A percentile compares a stretch with the other conserved stretches of the same genome.
Conservation (phyloP, 2,797 vertebrate genomes). For the Sciurus vulgaris region DNA sequence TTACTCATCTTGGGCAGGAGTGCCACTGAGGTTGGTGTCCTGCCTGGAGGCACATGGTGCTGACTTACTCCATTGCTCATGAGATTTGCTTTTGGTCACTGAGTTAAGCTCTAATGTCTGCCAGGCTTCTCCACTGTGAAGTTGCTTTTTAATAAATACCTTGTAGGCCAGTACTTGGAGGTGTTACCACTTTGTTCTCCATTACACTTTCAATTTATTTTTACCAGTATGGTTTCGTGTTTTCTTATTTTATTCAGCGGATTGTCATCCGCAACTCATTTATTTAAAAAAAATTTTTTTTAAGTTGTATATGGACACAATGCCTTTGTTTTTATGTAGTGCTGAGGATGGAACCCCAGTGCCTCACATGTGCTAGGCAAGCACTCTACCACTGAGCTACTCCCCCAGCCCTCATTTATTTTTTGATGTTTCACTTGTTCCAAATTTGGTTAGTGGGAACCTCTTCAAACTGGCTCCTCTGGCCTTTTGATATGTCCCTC, state of each 20-base stretch:
- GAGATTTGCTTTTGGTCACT: neutral
- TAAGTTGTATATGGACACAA: too few species aligned
- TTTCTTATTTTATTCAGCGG: neutral
- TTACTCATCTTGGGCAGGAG: neutral
- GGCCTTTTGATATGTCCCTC: neutral
- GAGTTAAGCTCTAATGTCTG: neutral
- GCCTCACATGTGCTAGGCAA: too few species aligned
- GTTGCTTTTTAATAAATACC: neutral
- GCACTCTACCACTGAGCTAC: too few species aligned
- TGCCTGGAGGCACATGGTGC: neutral
- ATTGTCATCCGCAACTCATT: neutral
- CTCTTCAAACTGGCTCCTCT: neutral
- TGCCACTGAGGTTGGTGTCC: too few species aligned
- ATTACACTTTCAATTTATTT: neutral
- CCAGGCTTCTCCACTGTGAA: neutral
- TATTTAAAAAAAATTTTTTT: too few species aligned
- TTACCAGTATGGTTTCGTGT: neutral
- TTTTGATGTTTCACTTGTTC: constrained; percentile 14
- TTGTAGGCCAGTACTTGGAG: neutral
- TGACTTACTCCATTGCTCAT: too few species aligned
- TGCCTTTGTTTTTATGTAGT: too few species aligned
- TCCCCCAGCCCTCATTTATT: neutral
- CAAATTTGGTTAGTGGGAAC: neutral
- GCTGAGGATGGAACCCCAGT: too few species aligned
- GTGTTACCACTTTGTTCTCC: neutral